Evolutionary conservation across 2,113 vertebrate species (phyloP).

Genomic region (Crocuta crocuta): DNA sequence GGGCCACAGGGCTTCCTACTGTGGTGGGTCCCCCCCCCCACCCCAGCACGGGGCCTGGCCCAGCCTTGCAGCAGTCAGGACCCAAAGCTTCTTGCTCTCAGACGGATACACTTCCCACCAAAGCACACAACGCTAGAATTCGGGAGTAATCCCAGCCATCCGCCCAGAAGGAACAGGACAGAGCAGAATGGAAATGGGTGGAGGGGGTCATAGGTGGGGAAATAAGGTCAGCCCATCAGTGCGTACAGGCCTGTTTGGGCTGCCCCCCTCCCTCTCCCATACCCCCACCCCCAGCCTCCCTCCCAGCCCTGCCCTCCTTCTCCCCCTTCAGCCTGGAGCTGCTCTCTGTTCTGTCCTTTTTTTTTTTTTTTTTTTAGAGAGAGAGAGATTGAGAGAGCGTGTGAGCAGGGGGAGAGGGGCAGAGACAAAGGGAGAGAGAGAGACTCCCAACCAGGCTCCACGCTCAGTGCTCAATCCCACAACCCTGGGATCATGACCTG

Average conservation of each 20-base stretch:
- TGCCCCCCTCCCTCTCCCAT: too few species aligned
- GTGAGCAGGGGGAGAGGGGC: too few species aligned
- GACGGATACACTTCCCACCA: neutral
- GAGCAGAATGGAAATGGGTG: neutral
- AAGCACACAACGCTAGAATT: neutral
- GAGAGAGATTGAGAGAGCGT: too few species aligned
- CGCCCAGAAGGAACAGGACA: neutral
- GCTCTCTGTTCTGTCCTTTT: neutral
- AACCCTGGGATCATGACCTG: too few species aligned
- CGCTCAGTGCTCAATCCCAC: too few species aligned
- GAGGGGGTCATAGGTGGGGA: neutral
- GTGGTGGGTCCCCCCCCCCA: neutral
- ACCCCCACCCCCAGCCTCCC: neutral
- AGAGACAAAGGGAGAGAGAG: too few species aligned
- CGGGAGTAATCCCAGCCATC: neutral
- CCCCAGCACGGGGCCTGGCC: neutral
- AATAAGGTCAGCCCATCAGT: neutral
- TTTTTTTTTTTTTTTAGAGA: too few species aligned
- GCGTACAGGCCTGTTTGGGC: accelerated
- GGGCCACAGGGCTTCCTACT: neutral
- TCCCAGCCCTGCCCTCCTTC: neutral
- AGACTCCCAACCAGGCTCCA: too few species aligned
- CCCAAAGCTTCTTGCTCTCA: neutral
- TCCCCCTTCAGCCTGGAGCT: neutral
- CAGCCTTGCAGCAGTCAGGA: neutral